Evolutionary conservation across 2,797 vertebrate genomes (phyloP).

Genomic region (Gymnocypris eckloni): DNA sequence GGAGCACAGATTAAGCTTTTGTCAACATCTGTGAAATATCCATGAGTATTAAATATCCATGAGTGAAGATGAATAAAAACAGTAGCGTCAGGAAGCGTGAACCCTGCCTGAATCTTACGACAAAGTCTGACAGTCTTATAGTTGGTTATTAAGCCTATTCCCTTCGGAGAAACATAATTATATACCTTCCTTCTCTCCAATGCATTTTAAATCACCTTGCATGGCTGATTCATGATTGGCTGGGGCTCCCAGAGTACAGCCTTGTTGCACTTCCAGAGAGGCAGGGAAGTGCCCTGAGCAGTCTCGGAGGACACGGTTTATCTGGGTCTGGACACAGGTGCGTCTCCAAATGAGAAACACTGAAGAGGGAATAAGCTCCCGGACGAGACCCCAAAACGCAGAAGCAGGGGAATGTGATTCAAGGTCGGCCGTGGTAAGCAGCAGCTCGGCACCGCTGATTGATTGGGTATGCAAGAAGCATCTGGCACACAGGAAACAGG

Average conservation of each 20-base stretch:
- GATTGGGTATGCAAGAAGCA: slow-evolving; percentile 80
- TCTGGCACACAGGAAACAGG: slow-evolving; percentile 79
- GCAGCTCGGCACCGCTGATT: slow-evolving; percentile 69
- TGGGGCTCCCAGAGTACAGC: slow-evolving; percentile 31
- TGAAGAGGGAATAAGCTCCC: slow-evolving; percentile 62
- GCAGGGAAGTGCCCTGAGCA: slow-evolving; percentile 61
- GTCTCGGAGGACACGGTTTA: slow-evolving; percentile 60
- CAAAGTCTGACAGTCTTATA: slow-evolving; percentile 35
- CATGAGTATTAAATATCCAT: slow-evolving; percentile 42
- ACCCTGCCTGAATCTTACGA: slow-evolving; percentile 8
- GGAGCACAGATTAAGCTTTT: slow-evolving; percentile 45
- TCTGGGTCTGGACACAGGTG: slow-evolving; percentile 77
- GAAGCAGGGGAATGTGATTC: slow-evolving; percentile 69
- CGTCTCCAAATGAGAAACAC: slow-evolving; percentile 74
- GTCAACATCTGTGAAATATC: slow-evolving; percentile 45
- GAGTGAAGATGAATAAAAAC: slow-evolving; percentile 34
- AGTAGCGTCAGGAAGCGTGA: slow-evolving; percentile 18
- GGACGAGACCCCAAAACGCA: slow-evolving; percentile 61
- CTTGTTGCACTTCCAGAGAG: slow-evolving; percentile 57
- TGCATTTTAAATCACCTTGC: slow-evolving; percentile 53
- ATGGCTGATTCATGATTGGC: slow-evolving; percentile 38
- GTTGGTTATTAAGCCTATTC: slow-evolving; percentile 50
- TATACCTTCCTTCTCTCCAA: slow-evolving; percentile 54
- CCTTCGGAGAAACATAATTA: slow-evolving; percentile 55
- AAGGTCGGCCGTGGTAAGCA: slow-evolving; percentile 75